Percentiles rank a stretch among this genome's conserved stretches.
phyloP scores from a whole-genome alignment of 1,140 invertebrate genomes.

The Dreissena polymorpha region DNA sequence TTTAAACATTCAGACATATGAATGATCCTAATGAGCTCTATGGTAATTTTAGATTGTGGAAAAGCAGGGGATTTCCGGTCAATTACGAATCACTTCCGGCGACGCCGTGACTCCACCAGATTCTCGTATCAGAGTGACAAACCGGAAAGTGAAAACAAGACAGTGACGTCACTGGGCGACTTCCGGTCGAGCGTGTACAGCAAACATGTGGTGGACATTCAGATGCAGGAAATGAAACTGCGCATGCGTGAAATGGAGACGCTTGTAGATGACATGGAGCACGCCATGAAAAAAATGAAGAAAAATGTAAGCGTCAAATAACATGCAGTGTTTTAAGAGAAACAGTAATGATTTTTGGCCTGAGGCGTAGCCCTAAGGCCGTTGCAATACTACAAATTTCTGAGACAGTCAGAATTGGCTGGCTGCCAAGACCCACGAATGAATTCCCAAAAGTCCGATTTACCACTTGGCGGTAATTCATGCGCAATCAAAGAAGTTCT shows the following conservation, averaged over 20 bases:
- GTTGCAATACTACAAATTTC: no score
- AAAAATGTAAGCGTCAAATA: conserved; percentile 22
- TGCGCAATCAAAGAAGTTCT: no score
- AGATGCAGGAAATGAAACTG: conserved; percentile 37
- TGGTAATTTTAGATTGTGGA: conserved; percentile 37
- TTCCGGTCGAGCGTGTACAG: conserved; percentile 31
- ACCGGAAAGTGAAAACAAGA: background rate
- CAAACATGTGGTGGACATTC: conserved; percentile 41
- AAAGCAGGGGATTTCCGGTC: conserved; percentile 51
- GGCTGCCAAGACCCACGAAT: no score
- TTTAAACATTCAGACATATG: no score
- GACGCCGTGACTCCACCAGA: background rate
- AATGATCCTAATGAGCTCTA: no score
- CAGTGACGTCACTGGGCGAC: background rate
- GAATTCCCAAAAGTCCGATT: no score
- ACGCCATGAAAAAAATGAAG: conserved; percentile 52
- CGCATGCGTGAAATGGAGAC: conserved; percentile 38
- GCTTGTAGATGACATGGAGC: conserved; percentile 40
- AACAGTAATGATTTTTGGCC: no score
- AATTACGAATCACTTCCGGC: conserved; percentile 50
- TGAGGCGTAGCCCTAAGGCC: no score
- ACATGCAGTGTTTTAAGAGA: background rate
- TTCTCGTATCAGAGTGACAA: conserved; percentile 27
- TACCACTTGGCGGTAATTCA: no score
- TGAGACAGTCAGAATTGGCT: no score